phyloP scores from a whole-genome alignment of 2,797 vertebrate genomes.

The Atherinosoma microstoma region DNA sequence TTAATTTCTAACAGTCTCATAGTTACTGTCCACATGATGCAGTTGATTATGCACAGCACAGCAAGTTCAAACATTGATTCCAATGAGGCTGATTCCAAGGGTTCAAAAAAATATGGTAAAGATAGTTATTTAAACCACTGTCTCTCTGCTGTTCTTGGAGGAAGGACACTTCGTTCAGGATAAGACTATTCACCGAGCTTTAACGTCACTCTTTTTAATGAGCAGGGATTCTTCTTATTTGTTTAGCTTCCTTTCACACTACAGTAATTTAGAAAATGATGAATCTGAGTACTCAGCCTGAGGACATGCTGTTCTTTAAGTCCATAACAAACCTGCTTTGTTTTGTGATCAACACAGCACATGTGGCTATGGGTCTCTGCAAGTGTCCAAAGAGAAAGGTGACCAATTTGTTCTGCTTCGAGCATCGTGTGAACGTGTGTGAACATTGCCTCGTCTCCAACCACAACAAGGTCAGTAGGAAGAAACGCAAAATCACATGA shows the following conservation, averaged over 20 bases:
- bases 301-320: background rate
- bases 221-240: background rate
- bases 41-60: background rate
- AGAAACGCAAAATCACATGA: background rate
- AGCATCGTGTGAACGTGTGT: slow-evolving; percentile 95
- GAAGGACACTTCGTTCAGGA: background rate
- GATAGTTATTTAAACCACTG: background rate
- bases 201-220: slow-evolving; percentile 4
- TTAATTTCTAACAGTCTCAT: background rate
- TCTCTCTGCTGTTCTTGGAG: background rate
- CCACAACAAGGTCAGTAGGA: slow-evolving; percentile 89
- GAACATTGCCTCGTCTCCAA: slow-evolving; percentile 94
- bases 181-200: background rate
- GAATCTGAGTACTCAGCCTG: background rate
- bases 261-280: background rate
- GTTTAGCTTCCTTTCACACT: background rate
- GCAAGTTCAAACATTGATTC: background rate
- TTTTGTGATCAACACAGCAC: slow-evolving; percentile 22
- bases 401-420: slow-evolving; percentile 94
- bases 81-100: background rate
- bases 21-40: background rate
- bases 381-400: slow-evolving; percentile 96
- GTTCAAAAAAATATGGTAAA: background rate
- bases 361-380: slow-evolving; percentile 90
- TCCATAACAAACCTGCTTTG: slow-evolving; percentile 4